These are phyloP conservation scores for Idaea aversata DNA, from an alignment of 2,888 invertebrate genomes.

Conservation along the genomic window DNA sequence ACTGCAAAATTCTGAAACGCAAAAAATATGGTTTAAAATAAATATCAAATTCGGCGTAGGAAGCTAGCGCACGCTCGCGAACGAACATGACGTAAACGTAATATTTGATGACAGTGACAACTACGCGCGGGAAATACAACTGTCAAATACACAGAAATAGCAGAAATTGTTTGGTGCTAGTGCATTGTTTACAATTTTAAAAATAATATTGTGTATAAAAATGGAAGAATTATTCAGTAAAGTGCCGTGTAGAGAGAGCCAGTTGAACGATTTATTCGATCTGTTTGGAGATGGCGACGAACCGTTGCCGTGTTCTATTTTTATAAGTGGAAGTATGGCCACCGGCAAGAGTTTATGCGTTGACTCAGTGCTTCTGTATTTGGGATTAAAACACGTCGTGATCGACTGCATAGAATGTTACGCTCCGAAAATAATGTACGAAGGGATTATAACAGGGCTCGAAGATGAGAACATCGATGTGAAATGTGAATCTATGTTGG, in stretches of 20 bases:
- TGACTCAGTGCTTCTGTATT: slow-evolving; percentile 78
- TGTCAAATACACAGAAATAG: slow-evolving; percentile 12
- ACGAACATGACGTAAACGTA: slow-evolving; percentile 9
- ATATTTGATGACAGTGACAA: slow-evolving; percentile 33
- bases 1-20: slow-evolving; percentile 87
- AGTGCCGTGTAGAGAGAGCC: slow-evolving; percentile 74
- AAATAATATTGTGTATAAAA: slow-evolving; percentile 32
- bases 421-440: slow-evolving; percentile 86
- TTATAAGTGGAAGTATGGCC: slow-evolving; percentile 90
- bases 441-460: slow-evolving; percentile 85
- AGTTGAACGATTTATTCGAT: slow-evolving; percentile 70
- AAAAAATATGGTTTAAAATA: slow-evolving; percentile 11
- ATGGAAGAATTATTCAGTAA: slow-evolving; percentile 75
- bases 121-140: slow-evolving; percentile 4
- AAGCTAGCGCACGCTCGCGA: slow-evolving; percentile 32
- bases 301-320: slow-evolving; percentile 84
- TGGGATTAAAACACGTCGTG: slow-evolving; percentile 81
- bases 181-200: slow-evolving; percentile 28
- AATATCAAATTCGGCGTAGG: slow-evolving; percentile 26
- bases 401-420: slow-evolving; percentile 93
- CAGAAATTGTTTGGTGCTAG: background rate
- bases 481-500: slow-evolving; percentile 85
- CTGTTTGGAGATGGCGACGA: slow-evolving; percentile 80
- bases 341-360: slow-evolving; percentile 91
- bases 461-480: slow-evolving; percentile 57